Conservation (phyloP, 2,888 invertebrate species). For the Orgyia antiqua region DNA sequence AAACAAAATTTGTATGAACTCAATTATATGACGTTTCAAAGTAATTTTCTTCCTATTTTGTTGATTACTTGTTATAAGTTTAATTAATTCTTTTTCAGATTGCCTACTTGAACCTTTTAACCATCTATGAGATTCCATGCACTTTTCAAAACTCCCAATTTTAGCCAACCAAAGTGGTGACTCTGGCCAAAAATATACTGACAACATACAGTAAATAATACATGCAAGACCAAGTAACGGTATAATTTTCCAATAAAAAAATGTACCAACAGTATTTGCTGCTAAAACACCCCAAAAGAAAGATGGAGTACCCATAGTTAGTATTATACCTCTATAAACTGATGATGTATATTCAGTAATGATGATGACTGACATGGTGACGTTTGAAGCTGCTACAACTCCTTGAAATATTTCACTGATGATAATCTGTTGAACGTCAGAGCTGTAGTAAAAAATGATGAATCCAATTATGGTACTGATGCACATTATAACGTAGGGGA, state of each 20-base stretch:
- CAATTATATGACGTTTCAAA: neutral
- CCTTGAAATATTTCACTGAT: slow-evolving; percentile 26
- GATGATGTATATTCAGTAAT: slow-evolving; percentile 16
- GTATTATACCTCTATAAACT: slow-evolving; percentile 22
- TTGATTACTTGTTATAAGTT: neutral
- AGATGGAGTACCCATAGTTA: slow-evolving; percentile 25
- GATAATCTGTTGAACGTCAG: slow-evolving; percentile 21
- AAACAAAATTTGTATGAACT: neutral
- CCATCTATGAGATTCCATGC: slow-evolving; percentile 5
- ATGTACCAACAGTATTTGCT: slow-evolving; percentile 35
- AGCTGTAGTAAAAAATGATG: slow-evolving; percentile 17
- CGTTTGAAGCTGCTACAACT: slow-evolving; percentile 12
- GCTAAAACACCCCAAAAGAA: slow-evolving; percentile 17
- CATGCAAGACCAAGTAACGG: slow-evolving; percentile 22
- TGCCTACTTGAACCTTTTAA: slow-evolving; percentile 4
- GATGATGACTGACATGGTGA: slow-evolving; percentile 17
- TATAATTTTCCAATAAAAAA: slow-evolving; percentile 33
- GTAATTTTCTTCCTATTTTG: neutral
- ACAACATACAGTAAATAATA: slow-evolving; percentile 15
- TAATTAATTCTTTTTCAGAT: neutral
- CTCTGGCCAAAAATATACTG: slow-evolving; percentile 29
- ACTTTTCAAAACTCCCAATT: slow-evolving; percentile 2
- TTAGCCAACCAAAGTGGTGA: neutral
- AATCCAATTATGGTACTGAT: slow-evolving; percentile 13
- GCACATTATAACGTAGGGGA: slow-evolving; percentile 10